phyloP scores from a whole-genome alignment of 2,113 vertebrate genomes.

The Sinocyclocheilus anophthalmus region DNA sequence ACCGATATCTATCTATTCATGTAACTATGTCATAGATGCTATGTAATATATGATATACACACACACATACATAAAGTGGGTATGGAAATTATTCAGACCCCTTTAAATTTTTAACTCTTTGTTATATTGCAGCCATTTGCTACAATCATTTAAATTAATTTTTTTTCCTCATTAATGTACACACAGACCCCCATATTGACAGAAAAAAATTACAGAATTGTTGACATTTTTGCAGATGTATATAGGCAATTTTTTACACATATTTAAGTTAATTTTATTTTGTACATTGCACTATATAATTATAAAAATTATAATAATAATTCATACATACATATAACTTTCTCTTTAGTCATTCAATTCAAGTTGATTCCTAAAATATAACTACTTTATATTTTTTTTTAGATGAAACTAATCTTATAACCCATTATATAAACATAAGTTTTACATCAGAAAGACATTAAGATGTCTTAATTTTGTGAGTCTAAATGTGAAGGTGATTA shows the following conservation, averaged over 20 bases:
- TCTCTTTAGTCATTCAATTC: not conserved
- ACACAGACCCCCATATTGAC: no score
- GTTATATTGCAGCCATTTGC: no score
- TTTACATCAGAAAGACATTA: not conserved
- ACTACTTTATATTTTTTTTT: not conserved
- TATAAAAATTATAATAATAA: not conserved
- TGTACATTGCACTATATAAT: not conserved
- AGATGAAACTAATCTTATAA: constrained; percentile 5
- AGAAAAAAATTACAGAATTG: no score
- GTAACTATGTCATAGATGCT: no score
- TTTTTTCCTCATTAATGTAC: no score
- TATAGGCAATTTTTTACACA: not conserved
- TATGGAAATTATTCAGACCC: no score
- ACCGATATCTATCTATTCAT: no score
- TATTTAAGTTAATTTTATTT: not conserved
- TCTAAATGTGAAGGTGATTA: not conserved
- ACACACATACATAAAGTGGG: no score
- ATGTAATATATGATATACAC: no score
- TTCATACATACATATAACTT: not conserved
- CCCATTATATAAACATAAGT: not conserved
- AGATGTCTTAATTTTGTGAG: not conserved
- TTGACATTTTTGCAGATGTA: no score
- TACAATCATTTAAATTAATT: no score
- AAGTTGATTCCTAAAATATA: not conserved
- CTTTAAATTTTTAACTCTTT: no score